These are phyloP conservation scores for Notothenia coriiceps DNA, from an alignment of 2,113 vertebrate genomes.

Conservation along the genomic window DNA sequence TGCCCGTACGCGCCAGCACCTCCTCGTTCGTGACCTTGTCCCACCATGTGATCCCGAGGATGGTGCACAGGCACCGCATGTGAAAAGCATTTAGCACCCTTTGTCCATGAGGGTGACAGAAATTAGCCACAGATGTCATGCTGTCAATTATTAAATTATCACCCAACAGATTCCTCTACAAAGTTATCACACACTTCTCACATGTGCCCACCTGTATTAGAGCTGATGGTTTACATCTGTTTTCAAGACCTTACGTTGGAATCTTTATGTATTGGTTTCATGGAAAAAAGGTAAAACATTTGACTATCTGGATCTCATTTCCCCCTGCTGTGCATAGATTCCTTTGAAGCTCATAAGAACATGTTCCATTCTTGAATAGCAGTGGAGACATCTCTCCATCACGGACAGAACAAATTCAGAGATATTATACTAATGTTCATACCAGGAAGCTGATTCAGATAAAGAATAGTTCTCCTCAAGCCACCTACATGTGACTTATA, in stretches of 20 bases:
- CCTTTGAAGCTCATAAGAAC: slow-evolving; percentile 39
- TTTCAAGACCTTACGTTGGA: slow-evolving; percentile 22
- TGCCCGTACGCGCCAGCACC: too few relatives aligned
- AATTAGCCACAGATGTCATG: neutral
- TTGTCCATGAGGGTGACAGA: neutral
- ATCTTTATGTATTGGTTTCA: slow-evolving; percentile 42
- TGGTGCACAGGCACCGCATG: too few relatives aligned
- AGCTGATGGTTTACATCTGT: slow-evolving; percentile 52
- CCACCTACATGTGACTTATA: slow-evolving; percentile 50
- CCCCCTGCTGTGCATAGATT: slow-evolving; percentile 19
- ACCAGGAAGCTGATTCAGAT: slow-evolving; percentile 4
- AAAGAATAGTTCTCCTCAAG: slow-evolving; percentile 20
- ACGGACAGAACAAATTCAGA: neutral
- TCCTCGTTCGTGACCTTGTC: too few relatives aligned
- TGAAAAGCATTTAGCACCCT: too few relatives aligned
- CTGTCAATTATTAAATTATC: slow-evolving; percentile 22
- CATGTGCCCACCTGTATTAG: slow-evolving; percentile 46
- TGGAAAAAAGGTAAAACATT: slow-evolving; percentile 44
- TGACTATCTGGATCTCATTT: slow-evolving; percentile 58
- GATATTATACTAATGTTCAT: slow-evolving; percentile 18
- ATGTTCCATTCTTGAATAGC: neutral
- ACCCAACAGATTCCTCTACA: slow-evolving; percentile 28
- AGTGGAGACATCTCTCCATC: neutral
- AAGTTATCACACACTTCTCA: slow-evolving; percentile 31
- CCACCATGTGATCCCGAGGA: too few relatives aligned